Percentiles rank a stretch among this genome's conserved stretches.
Conservation (phyloP, 2,113 vertebrate genomes). For the Callospermophilus lateralis region DNA sequence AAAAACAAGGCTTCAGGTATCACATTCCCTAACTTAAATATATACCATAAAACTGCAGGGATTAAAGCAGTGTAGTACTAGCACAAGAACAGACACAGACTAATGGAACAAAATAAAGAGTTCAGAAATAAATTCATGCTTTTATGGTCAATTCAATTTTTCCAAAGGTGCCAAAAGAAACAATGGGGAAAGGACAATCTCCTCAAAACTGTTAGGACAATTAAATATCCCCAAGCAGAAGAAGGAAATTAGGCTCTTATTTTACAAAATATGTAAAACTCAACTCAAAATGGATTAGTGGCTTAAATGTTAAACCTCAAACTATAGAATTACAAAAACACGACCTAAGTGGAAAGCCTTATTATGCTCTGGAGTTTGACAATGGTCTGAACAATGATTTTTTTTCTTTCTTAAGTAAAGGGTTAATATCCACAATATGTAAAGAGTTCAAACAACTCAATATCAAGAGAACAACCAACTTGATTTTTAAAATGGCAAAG, state of each 20-base stretch:
- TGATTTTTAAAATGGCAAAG: not conserved
- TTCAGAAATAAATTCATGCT: not conserved
- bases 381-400: not conserved
- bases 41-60: not conserved
- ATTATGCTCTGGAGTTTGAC: not conserved
- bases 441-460: not conserved
- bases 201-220: not conserved
- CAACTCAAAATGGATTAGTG: not conserved
- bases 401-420: not conserved
- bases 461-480: not conserved
- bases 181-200: not conserved
- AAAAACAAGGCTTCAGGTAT: not conserved
- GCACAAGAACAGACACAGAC: not conserved
- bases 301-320: not conserved
- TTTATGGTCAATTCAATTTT: not conserved
- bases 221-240: not conserved
- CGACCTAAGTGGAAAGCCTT: not conserved
- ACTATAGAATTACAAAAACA: not conserved
- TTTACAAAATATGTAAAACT: not conserved
- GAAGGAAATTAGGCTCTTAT: not conserved
- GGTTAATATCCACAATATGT: not conserved
- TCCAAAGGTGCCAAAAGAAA: not conserved
- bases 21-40: not conserved
- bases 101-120: not conserved
- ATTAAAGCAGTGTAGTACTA: not conserved